phyloP scores from a whole-genome alignment of 1,140 invertebrate species.

The Melitaea cinxia region DNA sequence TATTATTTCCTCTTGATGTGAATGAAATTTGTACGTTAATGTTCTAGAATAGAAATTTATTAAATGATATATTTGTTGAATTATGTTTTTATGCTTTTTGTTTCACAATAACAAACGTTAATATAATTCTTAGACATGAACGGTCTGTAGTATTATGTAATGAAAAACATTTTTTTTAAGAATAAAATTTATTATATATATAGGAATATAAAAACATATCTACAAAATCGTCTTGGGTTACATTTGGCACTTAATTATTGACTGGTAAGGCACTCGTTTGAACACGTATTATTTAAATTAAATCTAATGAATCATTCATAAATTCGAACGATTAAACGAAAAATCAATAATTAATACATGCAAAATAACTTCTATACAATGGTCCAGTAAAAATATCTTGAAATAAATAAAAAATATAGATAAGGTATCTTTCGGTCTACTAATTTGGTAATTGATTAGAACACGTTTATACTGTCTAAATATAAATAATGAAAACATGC shows the following conservation, averaged over 20 bases:
- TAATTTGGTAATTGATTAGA: no score
- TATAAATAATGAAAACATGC: no score
- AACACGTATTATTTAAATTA: background rate
- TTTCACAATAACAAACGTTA: no score
- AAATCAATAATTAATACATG: no score
- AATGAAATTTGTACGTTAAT: slow-evolving; percentile 6
- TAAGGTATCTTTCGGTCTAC: no score
- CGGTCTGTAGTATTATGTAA: no score
- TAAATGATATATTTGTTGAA: background rate
- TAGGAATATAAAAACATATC: slow-evolving; percentile 55
- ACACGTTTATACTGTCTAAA: no score
- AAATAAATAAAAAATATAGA: no score
- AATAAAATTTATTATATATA: slow-evolving; percentile 46
- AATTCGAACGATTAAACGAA: background rate
- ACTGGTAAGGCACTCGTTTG: slow-evolving; percentile 29
- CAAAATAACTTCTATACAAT: no score
- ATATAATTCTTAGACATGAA: no score
- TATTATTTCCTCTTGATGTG: slow-evolving; percentile 71
- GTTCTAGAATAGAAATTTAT: background rate
- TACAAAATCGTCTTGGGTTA: slow-evolving; percentile 55
- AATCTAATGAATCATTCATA: background rate
- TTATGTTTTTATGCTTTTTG: no score
- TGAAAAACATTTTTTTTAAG: background rate
- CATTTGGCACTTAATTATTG: slow-evolving; percentile 45
- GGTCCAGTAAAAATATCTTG: no score